Evolutionary conservation across 2,888 invertebrate species (phyloP).

Genomic region (Drosophila demipolita): DNA sequence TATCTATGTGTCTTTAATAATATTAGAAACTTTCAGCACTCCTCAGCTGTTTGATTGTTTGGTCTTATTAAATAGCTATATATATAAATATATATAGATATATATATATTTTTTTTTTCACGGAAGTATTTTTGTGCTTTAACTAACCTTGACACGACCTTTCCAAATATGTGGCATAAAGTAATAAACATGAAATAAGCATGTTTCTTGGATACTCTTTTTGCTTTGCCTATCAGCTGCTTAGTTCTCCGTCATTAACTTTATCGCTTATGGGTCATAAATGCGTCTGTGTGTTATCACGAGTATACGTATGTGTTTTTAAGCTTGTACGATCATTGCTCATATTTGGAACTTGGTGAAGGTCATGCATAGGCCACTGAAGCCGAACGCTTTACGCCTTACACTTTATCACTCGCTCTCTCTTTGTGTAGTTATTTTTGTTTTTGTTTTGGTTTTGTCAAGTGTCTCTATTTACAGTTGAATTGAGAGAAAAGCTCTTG

Average conservation of each 20-base stretch:
- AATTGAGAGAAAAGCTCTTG: background rate
- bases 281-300: slow-evolving; percentile 14
- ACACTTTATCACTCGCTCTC: background rate
- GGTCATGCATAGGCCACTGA: slow-evolving; percentile 5
- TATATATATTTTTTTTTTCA: background rate
- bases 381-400: slow-evolving; percentile 6
- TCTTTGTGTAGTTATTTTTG: background rate
- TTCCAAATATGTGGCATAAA: slow-evolving; percentile 16
- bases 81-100: slow-evolving; percentile 1
- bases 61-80: background rate
- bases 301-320: background rate
- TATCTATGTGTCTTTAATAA: background rate
- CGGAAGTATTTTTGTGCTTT: slow-evolving; percentile 1
- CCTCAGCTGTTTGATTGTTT: slow-evolving; percentile 40
- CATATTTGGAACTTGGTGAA: background rate
- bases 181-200: background rate
- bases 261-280: slow-evolving; percentile 8
- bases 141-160: slow-evolving; percentile 67
- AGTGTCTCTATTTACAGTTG: slow-evolving; percentile 15
- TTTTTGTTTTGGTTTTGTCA: background rate
- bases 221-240: slow-evolving; percentile 20
- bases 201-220: background rate
- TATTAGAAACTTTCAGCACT: background rate
- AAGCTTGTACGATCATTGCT: background rate
- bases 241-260: background rate